A percentile compares a stretch with the other conserved stretches of the same genome.
Conservation (phyloP, 2,888 invertebrate genomes). For the Hydroisotoma schaefferi region DNA sequence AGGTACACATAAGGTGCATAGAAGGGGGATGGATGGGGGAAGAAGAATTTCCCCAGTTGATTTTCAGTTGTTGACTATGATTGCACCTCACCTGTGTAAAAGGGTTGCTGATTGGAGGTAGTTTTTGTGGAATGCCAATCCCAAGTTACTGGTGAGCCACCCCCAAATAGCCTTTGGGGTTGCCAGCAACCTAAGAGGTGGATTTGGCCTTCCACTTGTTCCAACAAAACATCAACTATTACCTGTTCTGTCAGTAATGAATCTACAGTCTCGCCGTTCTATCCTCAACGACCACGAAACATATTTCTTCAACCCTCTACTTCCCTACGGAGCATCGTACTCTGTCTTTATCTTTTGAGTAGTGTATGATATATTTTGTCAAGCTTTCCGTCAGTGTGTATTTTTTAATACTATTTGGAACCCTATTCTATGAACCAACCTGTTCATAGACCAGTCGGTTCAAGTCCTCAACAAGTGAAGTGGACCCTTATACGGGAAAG, state of each 20-base stretch:
- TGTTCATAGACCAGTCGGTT: no score
- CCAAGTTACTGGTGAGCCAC: background rate
- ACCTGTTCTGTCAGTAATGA: constrained; percentile 9
- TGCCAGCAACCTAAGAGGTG: constrained; percentile 27
- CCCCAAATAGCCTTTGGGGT: constrained; percentile 17
- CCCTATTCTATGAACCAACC: no score
- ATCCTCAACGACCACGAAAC: constrained; percentile 3
- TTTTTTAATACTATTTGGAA: no score
- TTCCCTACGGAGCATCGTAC: no score
- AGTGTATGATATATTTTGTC: no score
- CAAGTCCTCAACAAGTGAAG: no score
- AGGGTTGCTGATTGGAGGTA: constrained; percentile 4
- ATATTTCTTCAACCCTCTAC: background rate
- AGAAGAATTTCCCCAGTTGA: no score
- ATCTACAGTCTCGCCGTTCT: constrained; percentile 3
- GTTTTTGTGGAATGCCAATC: constrained; percentile 14
- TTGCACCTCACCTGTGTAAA: constrained; percentile 9
- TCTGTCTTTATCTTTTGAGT: no score
- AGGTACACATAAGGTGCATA: no score
- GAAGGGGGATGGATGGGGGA: no score
- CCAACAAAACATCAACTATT: constrained; percentile 1
- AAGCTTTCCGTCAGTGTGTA: no score
- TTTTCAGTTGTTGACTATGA: background rate
- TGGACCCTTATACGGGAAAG: no score
- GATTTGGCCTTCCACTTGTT: constrained; percentile 31